phyloP scores from a whole-genome alignment of 2,113 vertebrate genomes.

The Indicator maculatus region DNA sequence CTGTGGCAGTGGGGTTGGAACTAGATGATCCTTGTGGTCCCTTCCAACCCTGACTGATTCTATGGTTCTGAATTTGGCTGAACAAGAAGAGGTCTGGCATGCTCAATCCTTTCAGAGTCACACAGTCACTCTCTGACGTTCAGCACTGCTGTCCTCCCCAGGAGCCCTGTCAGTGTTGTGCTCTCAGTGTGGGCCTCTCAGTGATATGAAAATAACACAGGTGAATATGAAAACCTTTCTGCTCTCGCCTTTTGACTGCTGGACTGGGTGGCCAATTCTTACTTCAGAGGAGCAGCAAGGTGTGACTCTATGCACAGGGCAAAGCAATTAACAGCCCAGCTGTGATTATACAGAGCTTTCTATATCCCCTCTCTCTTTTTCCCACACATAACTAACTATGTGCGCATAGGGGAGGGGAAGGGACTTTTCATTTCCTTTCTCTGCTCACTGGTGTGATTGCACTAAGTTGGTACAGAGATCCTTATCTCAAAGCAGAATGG shows the following conservation, averaged over 20 bases:
- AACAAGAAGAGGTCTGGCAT: background rate
- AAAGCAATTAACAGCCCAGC: conserved; percentile 34
- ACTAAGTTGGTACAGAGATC: background rate
- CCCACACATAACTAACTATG: background rate
- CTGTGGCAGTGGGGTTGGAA: too few species aligned
- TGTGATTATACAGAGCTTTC: conserved; percentile 14
- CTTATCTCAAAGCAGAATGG: background rate
- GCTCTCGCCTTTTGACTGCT: background rate
- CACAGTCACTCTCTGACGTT: background rate
- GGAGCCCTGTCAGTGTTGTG: background rate
- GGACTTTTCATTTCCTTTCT: background rate
- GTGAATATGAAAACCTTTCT: background rate
- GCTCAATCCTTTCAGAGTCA: background rate
- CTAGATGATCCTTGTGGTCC: too few species aligned
- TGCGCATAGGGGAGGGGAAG: background rate
- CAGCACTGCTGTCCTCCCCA: background rate
- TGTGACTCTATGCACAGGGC: background rate
- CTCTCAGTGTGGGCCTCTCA: background rate
- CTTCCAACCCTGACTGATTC: too few species aligned
- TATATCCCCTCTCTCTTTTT: background rate
- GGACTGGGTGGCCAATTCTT: background rate
- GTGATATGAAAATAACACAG: background rate
- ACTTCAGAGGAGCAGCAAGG: background rate
- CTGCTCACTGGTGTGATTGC: background rate
- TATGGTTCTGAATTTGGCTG: background rate